Conservation (phyloP, 1,140 invertebrate genomes). For the Pachyrhynchus sulphureomaculatus region DNA sequence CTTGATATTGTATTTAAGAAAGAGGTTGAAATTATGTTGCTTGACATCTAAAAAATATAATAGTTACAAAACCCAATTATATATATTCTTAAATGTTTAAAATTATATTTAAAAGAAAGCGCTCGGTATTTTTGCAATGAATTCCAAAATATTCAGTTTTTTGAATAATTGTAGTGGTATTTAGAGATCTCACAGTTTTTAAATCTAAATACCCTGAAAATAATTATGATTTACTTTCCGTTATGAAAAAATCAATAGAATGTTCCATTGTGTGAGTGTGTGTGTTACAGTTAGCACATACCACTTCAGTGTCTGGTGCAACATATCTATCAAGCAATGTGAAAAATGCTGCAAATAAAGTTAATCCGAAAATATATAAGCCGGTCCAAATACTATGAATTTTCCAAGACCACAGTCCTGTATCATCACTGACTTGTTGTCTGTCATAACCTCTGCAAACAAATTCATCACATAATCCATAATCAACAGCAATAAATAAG, state of each 20-base stretch:
- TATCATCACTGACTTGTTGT: conserved; percentile 50
- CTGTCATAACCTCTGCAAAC: conserved; percentile 57
- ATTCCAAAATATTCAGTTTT: too few relatives aligned
- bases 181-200: too few relatives aligned
- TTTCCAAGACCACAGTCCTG: conserved; percentile 54
- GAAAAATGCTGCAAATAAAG: conserved; percentile 57
- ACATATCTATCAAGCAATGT: conserved; percentile 53
- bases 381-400: conserved; percentile 59
- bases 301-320: conserved; percentile 16
- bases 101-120: too few relatives aligned
- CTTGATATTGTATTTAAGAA: conserved; percentile 56
- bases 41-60: conserved; percentile 23
- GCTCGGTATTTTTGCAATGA: too few relatives aligned
- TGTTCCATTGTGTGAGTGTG: not conserved
- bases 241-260: too few relatives aligned
- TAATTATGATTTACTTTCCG: not conserved
- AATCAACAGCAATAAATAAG: conserved; percentile 63
- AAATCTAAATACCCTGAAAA: too few relatives aligned
- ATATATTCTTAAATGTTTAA: too few relatives aligned
- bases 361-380: conserved; percentile 57
- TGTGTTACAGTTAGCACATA: conserved; percentile 2
- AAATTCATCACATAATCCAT: conserved; percentile 63
- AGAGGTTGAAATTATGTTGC: conserved; percentile 41
- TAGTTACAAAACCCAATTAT: too few relatives aligned
- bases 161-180: too few relatives aligned